Evolutionary conservation across 30 jellyfish, hydroid and myxozoan genomes (phyloP), one percentile per base, ranked within the genome.

Genomic region (Catostylus mosaicus): DNA sequence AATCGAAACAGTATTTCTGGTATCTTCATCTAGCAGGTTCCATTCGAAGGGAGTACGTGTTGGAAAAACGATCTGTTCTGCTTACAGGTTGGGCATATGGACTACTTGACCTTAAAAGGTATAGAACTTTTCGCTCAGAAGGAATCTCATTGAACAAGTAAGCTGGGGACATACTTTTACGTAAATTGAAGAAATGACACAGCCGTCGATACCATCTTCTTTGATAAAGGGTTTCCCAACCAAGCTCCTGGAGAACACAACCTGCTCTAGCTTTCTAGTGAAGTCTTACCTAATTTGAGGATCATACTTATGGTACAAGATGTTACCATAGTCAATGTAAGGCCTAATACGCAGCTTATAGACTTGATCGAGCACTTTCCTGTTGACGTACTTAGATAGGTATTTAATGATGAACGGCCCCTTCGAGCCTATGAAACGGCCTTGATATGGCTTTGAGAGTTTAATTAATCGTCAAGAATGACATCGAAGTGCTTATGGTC

Each of bases 151-250:
- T 22, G 36, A 61, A 61, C 43, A 27, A 26, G 36, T 61, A 61
- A 26, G 54, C 54, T 56, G 74, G 36, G 74, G 74, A 27, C 32
- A 61, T 31, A 35, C 22, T 22, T 61, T 61, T 27, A 22, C 2
- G 22, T 38, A 61, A 27, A 35, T 37, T 29, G n/a, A 24, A 27
- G 67, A 68, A 68, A 45, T 68, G 64, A 30, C 67, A 68, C 61
- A 35, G 64, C 30, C 32, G 81, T 68, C 32, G 46, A 19, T 34
- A 27, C 64, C 67, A 68, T 68, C 81, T 35, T 31, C 64, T 27
- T 23, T 35, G 81, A 37, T 35, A 68, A 16, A 35, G 50, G 67
- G 27, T 38, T 31, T 45, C 81, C 64, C 32, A 68, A 24, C 61
- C 61, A 68, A 68, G 56, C 30, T 73, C 33, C 29, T 40, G 32